Evolutionary conservation across 2,888 invertebrate species (phyloP), one percentile per base, ranked within the genome.

Genomic region (Drosophila parthenogenetica): DNA sequence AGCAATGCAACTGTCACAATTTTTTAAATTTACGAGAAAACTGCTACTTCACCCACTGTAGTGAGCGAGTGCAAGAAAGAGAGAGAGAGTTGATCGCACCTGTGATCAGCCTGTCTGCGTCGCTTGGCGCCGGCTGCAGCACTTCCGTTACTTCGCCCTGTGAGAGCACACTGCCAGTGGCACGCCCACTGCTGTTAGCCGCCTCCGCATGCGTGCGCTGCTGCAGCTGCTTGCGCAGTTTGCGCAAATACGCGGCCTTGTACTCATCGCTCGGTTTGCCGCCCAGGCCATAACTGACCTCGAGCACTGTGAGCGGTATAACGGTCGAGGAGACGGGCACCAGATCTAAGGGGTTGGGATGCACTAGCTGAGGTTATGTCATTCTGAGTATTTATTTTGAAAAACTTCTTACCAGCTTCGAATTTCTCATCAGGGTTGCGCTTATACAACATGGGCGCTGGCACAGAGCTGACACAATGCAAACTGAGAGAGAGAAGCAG

Each of bases 281-380:
- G 29, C 93, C 93, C 57, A 94, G 89, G 5, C 93, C 93, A 77
- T 93, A 94, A 76, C 94, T 93, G 7, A 94, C 94, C 90, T 94
- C 94, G 82, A 94, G 94, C 43, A 94, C 94, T 2, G 94, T 93
- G 37, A 95, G 88, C 2, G 95, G 95, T 75, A 95, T 94, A 5
- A 95, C 95, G 13, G 95, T 95, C 3, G 95, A 95, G 0, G 95
- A 95, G n/a, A 95, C 94, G 8, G 95, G 93, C 54, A 95, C 93
- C 84, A 95, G 92, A 90, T 95, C 95, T 95, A 87, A 17, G 79
- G 62, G 22, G 5, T 13, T 17, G 25, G 4, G 35, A 32, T 25
- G 11, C 16, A 16, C 3, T 5, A 32, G 32, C 11, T 10, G 32
- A 32, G 32, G 32, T 5, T 22, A 22, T 22, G 22, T 22, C 5